Evolutionary conservation across 2,113 vertebrate species (phyloP).

Genomic region (Tautogolabrus adspersus): DNA sequence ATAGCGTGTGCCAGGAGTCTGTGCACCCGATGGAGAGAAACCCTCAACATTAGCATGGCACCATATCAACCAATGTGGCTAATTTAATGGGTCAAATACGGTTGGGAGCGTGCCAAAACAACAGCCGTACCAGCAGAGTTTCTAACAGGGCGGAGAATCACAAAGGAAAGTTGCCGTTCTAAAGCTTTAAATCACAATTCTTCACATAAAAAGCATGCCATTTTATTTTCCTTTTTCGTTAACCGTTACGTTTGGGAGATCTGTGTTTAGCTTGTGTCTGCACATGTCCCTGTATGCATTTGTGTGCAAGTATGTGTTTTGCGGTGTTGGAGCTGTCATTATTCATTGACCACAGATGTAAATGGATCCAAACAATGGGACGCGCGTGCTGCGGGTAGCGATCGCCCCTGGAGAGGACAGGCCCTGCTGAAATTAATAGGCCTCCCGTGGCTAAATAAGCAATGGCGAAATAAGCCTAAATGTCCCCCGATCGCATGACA

Average conservation of each 20-base stretch:
- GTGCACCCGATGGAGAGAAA: constrained; percentile 81
- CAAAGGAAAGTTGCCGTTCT: constrained; percentile 60
- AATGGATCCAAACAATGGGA: constrained; percentile 83
- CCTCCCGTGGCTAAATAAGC: constrained; percentile 87
- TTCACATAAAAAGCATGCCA: constrained; percentile 43
- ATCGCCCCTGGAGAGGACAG: constrained; percentile 83
- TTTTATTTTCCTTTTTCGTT: constrained; percentile 38
- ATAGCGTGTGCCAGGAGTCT: constrained; percentile 79
- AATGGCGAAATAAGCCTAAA: constrained; percentile 86
- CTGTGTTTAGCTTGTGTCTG: constrained; percentile 40
- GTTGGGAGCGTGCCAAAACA: constrained; percentile 81
- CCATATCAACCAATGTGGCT: constrained; percentile 81
- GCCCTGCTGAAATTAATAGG: constrained; percentile 87
- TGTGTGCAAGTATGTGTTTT: constrained; percentile 66
- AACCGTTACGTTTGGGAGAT: constrained; percentile 50
- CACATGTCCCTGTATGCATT: constrained; percentile 30
- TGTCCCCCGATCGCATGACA: constrained; percentile 83
- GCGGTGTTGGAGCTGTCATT: constrained; percentile 74
- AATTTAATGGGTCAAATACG: constrained; percentile 84
- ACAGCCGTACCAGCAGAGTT: constrained; percentile 74
- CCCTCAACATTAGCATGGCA: constrained; percentile 81
- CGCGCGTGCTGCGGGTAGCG: constrained; percentile 71
- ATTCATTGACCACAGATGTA: constrained; percentile 84
- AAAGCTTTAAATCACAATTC: constrained; percentile 62
- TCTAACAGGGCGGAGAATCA: constrained; percentile 62